Percentiles rank a stretch among this genome's conserved stretches.
phyloP scores from a whole-genome alignment of 2,113 vertebrate genomes.

The Oryzias woworae region DNA sequence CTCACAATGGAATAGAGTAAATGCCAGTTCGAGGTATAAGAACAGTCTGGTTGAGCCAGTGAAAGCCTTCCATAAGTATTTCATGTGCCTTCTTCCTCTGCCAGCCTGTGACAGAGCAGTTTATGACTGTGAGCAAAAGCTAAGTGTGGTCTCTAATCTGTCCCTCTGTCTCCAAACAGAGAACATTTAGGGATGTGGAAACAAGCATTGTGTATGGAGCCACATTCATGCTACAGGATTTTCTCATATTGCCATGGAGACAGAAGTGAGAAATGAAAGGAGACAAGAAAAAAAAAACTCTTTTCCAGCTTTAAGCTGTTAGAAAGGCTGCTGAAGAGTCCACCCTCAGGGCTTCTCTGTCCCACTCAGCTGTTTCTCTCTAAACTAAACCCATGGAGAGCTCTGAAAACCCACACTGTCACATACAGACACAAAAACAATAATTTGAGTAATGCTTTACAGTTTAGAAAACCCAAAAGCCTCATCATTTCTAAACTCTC shows the following conservation, averaged over 20 bases:
- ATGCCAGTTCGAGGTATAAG: slow-evolving; percentile 39
- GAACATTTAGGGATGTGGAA: slow-evolving; percentile 47
- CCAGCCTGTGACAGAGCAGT: slow-evolving; percentile 52
- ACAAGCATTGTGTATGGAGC: slow-evolving; percentile 33
- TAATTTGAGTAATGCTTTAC: background rate
- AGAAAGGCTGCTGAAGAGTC: slow-evolving; percentile 53
- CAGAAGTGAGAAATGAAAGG: slow-evolving; percentile 39
- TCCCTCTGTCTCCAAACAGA: slow-evolving; percentile 50
- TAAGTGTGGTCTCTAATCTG: slow-evolving; percentile 66
- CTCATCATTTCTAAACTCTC: background rate
- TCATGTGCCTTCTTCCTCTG: slow-evolving; percentile 51
- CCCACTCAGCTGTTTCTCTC: slow-evolving; percentile 32
- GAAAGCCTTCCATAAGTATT: slow-evolving; percentile 56
- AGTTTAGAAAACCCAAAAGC: background rate
- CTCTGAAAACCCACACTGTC: background rate
- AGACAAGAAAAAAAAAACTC: slow-evolving; percentile 30
- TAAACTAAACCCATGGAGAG: slow-evolving; percentile 17
- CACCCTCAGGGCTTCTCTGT: slow-evolving; percentile 35
- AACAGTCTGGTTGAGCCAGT: slow-evolving; percentile 56
- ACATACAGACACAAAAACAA: background rate
- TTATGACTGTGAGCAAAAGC: slow-evolving; percentile 52
- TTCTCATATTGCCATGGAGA: slow-evolving; percentile 54
- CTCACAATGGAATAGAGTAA: slow-evolving; percentile 49
- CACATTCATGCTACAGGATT: slow-evolving; percentile 33
- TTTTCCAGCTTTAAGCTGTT: slow-evolving; percentile 33